A percentile compares a stretch with the other conserved stretches of the same genome.
Evolutionary conservation across 1,140 invertebrate species (phyloP).

Genomic region (Brachionus sp.): DNA sequence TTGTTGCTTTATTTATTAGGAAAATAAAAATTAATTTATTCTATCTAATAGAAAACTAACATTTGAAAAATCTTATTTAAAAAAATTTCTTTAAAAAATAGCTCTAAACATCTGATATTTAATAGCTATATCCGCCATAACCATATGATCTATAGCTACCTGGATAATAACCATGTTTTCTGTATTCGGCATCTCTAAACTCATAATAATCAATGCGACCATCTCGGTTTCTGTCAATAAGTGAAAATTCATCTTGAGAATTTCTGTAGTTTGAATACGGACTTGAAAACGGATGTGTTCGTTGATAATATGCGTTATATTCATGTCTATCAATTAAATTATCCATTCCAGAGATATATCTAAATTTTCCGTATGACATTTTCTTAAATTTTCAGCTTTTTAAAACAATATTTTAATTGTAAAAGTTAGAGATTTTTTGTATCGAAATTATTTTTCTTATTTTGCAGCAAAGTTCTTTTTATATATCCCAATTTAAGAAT

Average conservation of each 20-base stretch:
- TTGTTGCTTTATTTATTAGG: too few species aligned
- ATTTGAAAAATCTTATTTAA: too few species aligned
- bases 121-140: not conserved
- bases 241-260: not conserved
- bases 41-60: too few species aligned
- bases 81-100: too few species aligned
- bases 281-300: not conserved
- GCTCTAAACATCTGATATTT: too few species aligned
- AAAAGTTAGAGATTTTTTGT: too few species aligned
- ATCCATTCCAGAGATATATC: constrained; percentile 11
- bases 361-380: not conserved
- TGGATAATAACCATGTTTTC: not conserved
- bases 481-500: too few species aligned
- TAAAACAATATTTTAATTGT: too few species aligned
- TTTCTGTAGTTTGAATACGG: not conserved
- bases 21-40: too few species aligned
- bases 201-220: constrained; percentile 8
- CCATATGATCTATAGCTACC: not conserved
- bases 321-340: not conserved
- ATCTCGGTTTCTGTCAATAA: not conserved
- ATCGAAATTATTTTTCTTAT: too few species aligned
- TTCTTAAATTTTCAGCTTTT: too few species aligned
- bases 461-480: too few species aligned
- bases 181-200: not conserved
- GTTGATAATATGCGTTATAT: not conserved